Evolutionary conservation across 2,113 vertebrate species (phyloP).

Genomic region (Noturus placidus): DNA sequence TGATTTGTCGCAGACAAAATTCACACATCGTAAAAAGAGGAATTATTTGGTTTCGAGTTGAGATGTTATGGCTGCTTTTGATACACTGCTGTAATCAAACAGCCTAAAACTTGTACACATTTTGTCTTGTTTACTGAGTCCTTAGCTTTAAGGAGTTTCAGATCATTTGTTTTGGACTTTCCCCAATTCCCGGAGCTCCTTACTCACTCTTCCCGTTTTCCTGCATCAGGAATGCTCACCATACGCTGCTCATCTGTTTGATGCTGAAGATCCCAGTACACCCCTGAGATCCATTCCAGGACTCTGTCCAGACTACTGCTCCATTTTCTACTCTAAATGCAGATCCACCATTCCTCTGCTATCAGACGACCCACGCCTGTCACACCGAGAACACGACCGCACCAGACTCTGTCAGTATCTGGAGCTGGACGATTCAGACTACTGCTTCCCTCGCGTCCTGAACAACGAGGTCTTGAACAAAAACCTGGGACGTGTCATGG

Average conservation of each 20-base stretch:
- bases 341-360: constrained; percentile 73
- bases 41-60: background rate
- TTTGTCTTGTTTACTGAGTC: background rate
- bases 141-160: background rate
- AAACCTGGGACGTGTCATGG: constrained; percentile 81
- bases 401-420: constrained; percentile 77
- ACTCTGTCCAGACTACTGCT: constrained; percentile 89
- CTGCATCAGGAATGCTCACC: constrained; percentile 88
- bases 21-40: background rate
- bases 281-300: constrained; percentile 82
- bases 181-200: background rate
- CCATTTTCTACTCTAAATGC: constrained; percentile 79
- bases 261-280: constrained; percentile 86
- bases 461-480: constrained; percentile 75
- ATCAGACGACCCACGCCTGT: constrained; percentile 70
- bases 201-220: constrained; percentile 41
- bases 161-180: background rate
- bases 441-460: constrained; percentile 89
- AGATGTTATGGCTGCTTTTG: background rate
- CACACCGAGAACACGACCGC: constrained; percentile 68
- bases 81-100: background rate
- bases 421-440: constrained; percentile 82
- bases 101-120: background rate
- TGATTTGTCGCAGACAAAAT: background rate
- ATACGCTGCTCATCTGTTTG: constrained; percentile 91